These are phyloP conservation scores for Brachylomia viminalis DNA, from an alignment of 2,888 invertebrate species.

Conservation along the genomic window DNA sequence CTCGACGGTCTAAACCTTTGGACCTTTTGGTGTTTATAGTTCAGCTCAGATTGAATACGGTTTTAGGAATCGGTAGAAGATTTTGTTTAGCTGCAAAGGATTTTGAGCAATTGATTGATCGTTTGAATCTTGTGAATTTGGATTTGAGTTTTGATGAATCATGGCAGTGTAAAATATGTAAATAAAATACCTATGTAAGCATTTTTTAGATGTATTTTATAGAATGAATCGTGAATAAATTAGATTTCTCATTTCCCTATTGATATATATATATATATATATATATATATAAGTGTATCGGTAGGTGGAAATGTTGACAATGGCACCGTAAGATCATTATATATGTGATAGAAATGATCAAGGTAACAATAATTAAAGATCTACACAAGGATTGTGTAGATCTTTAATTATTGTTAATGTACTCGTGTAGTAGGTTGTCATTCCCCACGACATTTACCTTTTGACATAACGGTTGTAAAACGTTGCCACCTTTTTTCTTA, in stretches of 20 bases:
- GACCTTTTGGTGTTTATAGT: conserved; percentile 52
- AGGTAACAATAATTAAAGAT: too few relatives aligned
- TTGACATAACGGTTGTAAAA: neutral
- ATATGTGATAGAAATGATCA: neutral
- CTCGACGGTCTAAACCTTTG: conserved; percentile 64
- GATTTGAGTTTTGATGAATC: neutral
- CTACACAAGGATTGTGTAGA: too few relatives aligned
- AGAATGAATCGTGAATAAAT: neutral
- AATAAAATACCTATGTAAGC: too few relatives aligned
- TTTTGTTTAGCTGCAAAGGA: conserved; percentile 31
- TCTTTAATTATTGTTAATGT: neutral
- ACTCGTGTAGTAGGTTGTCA: neutral
- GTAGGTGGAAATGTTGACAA: neutral
- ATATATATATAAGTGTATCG: neutral
- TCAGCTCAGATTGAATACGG: conserved; percentile 56
- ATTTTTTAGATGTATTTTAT: neutral
- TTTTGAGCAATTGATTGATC: conserved; percentile 30
- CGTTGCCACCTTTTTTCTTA: neutral
- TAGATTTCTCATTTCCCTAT: neutral
- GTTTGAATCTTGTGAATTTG: conserved; percentile 8
- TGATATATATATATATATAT: neutral
- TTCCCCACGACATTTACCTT: neutral
- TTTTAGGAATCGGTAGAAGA: conserved; percentile 52
- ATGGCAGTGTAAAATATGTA: neutral
- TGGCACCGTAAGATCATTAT: neutral